Conservation (phyloP, 2,797 vertebrate species). For the Protosalanx chinensis region DNA sequence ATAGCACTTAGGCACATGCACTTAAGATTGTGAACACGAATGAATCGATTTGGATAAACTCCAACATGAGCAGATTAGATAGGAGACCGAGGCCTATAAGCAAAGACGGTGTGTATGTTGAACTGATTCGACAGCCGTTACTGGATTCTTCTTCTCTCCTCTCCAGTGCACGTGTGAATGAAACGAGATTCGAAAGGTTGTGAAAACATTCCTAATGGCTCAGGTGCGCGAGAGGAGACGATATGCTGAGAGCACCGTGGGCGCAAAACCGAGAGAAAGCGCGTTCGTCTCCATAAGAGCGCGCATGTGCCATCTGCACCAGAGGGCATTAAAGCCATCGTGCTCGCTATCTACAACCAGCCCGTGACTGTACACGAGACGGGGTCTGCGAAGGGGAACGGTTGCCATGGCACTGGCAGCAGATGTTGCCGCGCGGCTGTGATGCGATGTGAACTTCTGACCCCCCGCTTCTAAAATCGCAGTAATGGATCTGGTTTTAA, state of each 20-base stretch:
- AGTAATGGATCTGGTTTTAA: constrained; percentile 67
- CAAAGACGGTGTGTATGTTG: too few species aligned
- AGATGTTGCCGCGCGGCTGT: constrained; percentile 59
- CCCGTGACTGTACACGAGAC: too few species aligned
- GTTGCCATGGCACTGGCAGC: constrained; percentile 69
- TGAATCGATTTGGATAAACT: too few species aligned
- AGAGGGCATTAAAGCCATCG: constrained; percentile 26
- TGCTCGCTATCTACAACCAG: not conserved
- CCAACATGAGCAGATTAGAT: too few species aligned
- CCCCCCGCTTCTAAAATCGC: constrained; percentile 48
- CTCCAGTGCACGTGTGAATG: constrained; percentile 26
- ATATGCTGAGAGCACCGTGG: constrained; percentile 24
- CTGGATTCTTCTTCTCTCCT: not conserved
- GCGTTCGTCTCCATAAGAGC: constrained; percentile 30
- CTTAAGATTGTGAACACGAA: too few species aligned
- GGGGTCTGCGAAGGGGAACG: constrained; percentile 14
- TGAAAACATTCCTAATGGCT: constrained; percentile 49
- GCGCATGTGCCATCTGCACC: constrained; percentile 36
- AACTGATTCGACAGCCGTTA: too few species aligned
- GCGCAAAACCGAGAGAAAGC: not conserved
- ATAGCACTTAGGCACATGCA: too few species aligned
- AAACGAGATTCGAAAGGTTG: constrained; percentile 41
- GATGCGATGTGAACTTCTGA: constrained; percentile 67
- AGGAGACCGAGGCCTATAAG: too few species aligned
- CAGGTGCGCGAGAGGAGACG: constrained; percentile 42